Evolutionary conservation across 2,888 invertebrate species (phyloP).

Genomic region (Holacanthella duospinosa): DNA sequence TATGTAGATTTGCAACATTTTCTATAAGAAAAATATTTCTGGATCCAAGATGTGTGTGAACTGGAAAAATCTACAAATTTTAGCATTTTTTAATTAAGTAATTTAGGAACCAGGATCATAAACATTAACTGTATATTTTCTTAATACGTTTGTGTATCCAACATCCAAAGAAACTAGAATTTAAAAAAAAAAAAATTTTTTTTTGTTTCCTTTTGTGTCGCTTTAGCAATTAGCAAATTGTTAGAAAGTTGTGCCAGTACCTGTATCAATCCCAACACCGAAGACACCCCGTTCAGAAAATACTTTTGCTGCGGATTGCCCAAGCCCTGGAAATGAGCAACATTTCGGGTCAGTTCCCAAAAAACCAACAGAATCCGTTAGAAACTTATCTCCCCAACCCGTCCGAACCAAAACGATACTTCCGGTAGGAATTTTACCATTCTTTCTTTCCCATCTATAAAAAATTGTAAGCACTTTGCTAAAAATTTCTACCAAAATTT

Average conservation of each 20-base stretch:
- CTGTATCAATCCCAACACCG: conserved; percentile 19
- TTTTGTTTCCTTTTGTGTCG: too few species aligned
- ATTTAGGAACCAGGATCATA: too few species aligned
- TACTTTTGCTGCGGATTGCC: conserved; percentile 16
- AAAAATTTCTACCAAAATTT: background rate
- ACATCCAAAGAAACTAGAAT: conserved; percentile 6
- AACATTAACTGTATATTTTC: too few species aligned
- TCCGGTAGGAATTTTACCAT: conserved; percentile 27
- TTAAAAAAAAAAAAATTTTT: background rate
- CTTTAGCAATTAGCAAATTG: too few species aligned
- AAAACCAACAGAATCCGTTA: conserved; percentile 12
- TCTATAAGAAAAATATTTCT: conserved; percentile 18
- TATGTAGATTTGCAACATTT: conserved; percentile 30
- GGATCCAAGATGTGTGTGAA: conserved; percentile 7
- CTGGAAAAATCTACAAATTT: conserved; percentile 10
- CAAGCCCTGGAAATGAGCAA: conserved; percentile 9
- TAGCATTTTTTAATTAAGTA: background rate
- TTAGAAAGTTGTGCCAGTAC: too few species aligned
- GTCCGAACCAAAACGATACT: conserved; percentile 25
- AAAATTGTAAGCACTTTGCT: conserved; percentile 1
- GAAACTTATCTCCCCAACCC: conserved; percentile 23
- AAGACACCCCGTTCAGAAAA: conserved; percentile 16
- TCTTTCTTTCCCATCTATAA: conserved; percentile 26
- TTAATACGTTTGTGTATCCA: conserved; percentile 1
- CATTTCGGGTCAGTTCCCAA: conserved; percentile 10